Evolutionary conservation across 1,140 invertebrate genomes (phyloP).

Genomic region (Camponotus floridanus): DNA sequence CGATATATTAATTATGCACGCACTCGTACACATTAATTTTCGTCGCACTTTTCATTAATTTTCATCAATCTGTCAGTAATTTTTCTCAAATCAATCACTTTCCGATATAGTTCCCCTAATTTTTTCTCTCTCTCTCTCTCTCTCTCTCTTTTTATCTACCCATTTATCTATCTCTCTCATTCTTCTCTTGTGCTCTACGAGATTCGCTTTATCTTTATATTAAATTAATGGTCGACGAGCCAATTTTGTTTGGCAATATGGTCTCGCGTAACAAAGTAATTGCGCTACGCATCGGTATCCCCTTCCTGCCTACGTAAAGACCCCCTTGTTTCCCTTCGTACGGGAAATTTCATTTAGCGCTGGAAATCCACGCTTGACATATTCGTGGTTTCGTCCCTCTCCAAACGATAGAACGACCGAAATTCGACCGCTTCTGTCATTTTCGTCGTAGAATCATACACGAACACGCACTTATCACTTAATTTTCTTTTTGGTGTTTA

Average conservation of each 20-base stretch:
- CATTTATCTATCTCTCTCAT: neutral
- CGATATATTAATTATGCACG: slow-evolving; percentile 62
- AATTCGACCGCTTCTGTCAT: slow-evolving; percentile 24
- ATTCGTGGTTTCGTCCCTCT: slow-evolving; percentile 26
- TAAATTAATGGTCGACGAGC: slow-evolving; percentile 59
- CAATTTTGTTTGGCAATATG: slow-evolving; percentile 49
- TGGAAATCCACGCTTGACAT: slow-evolving; percentile 6
- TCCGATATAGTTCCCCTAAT: slow-evolving; percentile 37
- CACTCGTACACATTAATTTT: slow-evolving; percentile 69
- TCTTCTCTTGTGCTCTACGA: neutral
- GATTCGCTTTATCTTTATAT: slow-evolving; percentile 53
- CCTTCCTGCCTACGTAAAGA: neutral
- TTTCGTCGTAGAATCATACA: neutral
- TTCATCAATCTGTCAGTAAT: slow-evolving; percentile 74
- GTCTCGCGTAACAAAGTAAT: slow-evolving; percentile 53
- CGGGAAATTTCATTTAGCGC: slow-evolving; percentile 33
- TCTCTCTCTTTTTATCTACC: neutral
- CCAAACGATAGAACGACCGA: neutral
- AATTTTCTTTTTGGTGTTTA: neutral
- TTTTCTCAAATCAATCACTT: slow-evolving; percentile 73
- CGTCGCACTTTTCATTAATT: slow-evolving; percentile 68
- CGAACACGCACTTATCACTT: neutral
- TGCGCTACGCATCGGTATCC: neutral
- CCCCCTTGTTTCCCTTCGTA: neutral
- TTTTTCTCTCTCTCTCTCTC: neutral